Conservation (phyloP, 2,113 vertebrate species). For the Sclerurus mexicanus region DNA sequence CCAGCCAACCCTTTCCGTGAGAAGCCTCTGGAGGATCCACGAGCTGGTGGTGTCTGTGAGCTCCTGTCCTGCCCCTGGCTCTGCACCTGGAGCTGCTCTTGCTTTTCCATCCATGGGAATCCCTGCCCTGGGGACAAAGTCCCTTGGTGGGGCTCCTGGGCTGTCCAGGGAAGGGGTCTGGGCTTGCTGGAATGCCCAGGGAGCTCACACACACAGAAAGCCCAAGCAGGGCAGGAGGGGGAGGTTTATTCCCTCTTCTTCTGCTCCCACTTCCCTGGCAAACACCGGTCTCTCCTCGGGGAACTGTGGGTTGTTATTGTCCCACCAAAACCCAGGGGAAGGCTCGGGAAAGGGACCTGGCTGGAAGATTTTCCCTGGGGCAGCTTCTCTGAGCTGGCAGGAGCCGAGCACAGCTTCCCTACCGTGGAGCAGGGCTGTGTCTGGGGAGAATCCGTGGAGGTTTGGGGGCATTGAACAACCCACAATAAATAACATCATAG, state of each 20-base stretch:
- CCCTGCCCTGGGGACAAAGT: background rate
- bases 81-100: background rate
- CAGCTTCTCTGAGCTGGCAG: background rate
- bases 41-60: background rate
- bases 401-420: background rate
- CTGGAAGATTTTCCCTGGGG: background rate
- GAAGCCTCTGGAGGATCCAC: background rate
- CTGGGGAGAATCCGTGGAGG: background rate
- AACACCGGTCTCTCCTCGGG: rapidly evolving
- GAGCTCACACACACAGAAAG: background rate
- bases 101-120: background rate
- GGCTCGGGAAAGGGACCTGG: background rate
- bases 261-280: background rate
- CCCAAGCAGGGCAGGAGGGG: background rate
- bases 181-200: background rate
- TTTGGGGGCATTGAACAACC: background rate
- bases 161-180: background rate
- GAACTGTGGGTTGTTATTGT: background rate
- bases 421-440: rapidly evolving
- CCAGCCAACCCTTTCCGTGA: rapidly evolving
- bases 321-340: background rate
- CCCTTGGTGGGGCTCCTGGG: background rate
- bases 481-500: background rate
- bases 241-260: background rate
- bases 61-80: background rate